Percentiles rank a stretch among this genome's conserved stretches.
Conservation (phyloP, 2,797 vertebrate species). For the Martes flavigula region DNA sequence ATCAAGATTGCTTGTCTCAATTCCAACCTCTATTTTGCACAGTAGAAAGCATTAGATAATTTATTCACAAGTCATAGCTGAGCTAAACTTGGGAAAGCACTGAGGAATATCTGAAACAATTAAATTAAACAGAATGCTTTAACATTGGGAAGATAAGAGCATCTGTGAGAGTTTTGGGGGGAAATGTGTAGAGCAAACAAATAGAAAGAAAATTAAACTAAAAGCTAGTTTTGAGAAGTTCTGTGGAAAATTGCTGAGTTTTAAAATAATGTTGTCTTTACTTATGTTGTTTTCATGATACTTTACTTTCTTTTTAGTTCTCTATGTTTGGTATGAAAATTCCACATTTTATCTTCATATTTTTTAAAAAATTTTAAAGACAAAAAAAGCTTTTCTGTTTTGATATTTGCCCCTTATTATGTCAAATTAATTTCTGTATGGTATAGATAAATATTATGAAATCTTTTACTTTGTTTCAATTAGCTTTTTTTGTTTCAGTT, state of each 20-base stretch:
- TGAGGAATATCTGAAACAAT: conserved; percentile 21
- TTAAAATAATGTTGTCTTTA: neutral
- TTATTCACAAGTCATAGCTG: neutral
- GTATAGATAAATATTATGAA: too few species aligned
- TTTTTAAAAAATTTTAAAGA: neutral
- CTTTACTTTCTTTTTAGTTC: neutral
- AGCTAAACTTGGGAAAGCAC: conserved; percentile 41
- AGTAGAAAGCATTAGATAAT: neutral
- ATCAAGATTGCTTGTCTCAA: neutral
- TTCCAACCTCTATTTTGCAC: neutral
- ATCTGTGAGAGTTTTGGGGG: neutral
- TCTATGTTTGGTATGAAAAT: neutral
- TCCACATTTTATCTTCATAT: neutral
- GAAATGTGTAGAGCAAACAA: conserved; percentile 27
- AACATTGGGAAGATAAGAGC: neutral
- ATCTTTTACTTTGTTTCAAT: too few species aligned
- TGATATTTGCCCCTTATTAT: too few species aligned
- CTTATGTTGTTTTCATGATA: neutral
- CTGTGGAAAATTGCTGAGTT: neutral
- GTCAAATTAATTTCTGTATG: too few species aligned
- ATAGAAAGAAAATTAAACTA: neutral
- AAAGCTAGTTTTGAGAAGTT: neutral
- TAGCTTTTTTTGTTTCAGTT: too few species aligned
- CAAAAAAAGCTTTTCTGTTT: neutral
- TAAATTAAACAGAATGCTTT: conserved; percentile 24